Base-by-base conservation (phyloP, 64 coral and sea anemone species). In the Montipora foliosa region DNA sequence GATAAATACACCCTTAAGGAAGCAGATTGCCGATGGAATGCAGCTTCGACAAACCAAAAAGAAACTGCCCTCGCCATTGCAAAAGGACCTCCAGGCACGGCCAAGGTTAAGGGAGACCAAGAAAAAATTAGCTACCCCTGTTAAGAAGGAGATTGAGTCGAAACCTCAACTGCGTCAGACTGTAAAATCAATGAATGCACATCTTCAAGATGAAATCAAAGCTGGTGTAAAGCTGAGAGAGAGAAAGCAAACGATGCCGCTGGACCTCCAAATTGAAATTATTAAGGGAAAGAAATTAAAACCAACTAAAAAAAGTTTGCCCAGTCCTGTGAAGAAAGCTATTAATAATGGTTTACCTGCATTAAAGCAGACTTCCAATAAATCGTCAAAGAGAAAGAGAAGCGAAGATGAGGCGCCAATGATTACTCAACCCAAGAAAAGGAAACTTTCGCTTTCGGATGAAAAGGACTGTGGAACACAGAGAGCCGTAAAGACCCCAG, bases 401-500 rank as follows among this genome's bases (percentile, higher is more conserved):
- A 91, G 84, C 47, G 87, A 88, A 78, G 90, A 74, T 24, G 70
- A 58, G 44, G 25, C 58, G 17, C 90, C 92, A 64, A 7, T 16
- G 4, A 87, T 47, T 58, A 60, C 49, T 67, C 88, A 96, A 6
- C 14, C 79, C 20, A 95, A 93, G 69, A 95, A 93, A 60, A 29
- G 78, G 74, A 98, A 95, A 74, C 78, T 67, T 19, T 59, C 85
- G 16, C 74, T 69, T 76, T 79, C 73, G 0, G n/a, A 81, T 76
- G 78, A 70, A 57, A 83, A 29, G 53, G 14, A 37, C 15, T n/a
- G 1, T n/a, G 24, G 52, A 50, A 53, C 59, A 67, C 81, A 76
- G 83, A 75, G 75, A 83, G 89, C 94, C 16, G 44, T 99, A 19
- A 99, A 99, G 48, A 99, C 95, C 45, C 95, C 98, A 5, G 75